Evolutionary conservation across 1,140 invertebrate genomes (phyloP), one percentile per base, ranked within the genome.

Genomic region (Mesaphorura yosii): DNA sequence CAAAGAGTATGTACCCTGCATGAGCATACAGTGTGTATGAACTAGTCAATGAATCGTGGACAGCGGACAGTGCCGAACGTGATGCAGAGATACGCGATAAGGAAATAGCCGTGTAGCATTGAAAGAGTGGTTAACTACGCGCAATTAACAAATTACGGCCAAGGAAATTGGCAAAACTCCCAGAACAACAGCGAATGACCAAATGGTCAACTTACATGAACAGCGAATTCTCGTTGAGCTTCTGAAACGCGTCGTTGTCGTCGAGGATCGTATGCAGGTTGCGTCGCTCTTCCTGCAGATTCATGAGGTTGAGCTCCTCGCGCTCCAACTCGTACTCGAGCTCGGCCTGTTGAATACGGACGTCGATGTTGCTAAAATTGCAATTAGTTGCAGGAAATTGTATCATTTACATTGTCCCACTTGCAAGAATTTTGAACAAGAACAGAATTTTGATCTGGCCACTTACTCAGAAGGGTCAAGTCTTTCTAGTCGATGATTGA

Each of bases 311-410:
- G 42, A 90, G 70, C 69, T 91, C 88, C 66, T 91, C 88, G 19
- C 86, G 74, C 0, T 87, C 87, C 29, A 89, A 69, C 66, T 87
- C 81, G 67, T 88, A 91, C 64, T 90, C 86, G 55, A 90, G 68
- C 69, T 91, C 88, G 0, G 88, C 88, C 65, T 89, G 86, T 60
- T 87, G 81, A 64, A 91, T 90, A 55, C 86, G 74, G n/a, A 84
- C 78, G 66, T 91, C 87, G 48, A 90, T 88, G 66, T 89, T 89
- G 64, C 86, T 89, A 69, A 15, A 73, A 72, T 59, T n/a, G n/a
- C n/a, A n/a, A n/a, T n/a, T n/a, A n/a, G n/a, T 41, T 64, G 5
- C 10, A 46, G 6, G 29, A 46, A 25, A 25, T 27, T 26, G 10
- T 6, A 25, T 7, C 23, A 46, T 27, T 10, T 46, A 46, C 7